These are phyloP conservation scores for Platysternon megacephalum DNA, from an alignment of 2,113 vertebrate species.

Conservation along the genomic window DNA sequence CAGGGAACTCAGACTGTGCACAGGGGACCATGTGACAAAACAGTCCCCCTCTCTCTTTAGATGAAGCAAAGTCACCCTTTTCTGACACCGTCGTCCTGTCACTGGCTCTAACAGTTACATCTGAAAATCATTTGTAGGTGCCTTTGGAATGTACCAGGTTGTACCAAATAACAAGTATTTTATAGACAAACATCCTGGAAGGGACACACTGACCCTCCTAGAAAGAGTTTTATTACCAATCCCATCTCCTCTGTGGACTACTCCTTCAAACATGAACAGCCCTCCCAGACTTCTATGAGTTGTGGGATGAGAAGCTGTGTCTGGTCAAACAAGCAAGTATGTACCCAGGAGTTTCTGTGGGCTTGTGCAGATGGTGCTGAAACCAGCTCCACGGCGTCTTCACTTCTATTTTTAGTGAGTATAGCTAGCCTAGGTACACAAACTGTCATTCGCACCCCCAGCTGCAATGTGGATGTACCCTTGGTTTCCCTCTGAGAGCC, in stretches of 20 bases:
- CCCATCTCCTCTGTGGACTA: slow-evolving; percentile 60
- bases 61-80: slow-evolving; percentile 34
- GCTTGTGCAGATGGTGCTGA: neutral
- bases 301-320: slow-evolving; percentile 50
- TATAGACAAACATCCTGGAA: slow-evolving; percentile 12
- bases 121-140: slow-evolving; percentile 21
- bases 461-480: neutral
- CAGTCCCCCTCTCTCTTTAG: slow-evolving; percentile 36
- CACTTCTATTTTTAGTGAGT: too few species aligned
- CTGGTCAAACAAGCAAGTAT: neutral
- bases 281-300: slow-evolving; percentile 28
- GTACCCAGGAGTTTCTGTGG: neutral
- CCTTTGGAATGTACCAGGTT: neutral
- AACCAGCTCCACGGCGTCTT: too few species aligned
- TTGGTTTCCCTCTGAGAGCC: neutral
- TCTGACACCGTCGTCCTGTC: slow-evolving; percentile 51
- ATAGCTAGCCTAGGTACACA: too few species aligned
- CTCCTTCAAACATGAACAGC: neutral
- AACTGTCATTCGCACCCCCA: neutral
- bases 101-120: slow-evolving; percentile 57
- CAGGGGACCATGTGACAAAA: neutral
- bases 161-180: slow-evolving; percentile 3
- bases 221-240: slow-evolving; percentile 61
- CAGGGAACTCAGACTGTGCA: neutral
- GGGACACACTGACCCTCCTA: slow-evolving; percentile 32